Evolutionary conservation across 2,797 vertebrate genomes (phyloP), one percentile per base, ranked within the genome.

Genomic region (Tragopan temminckii): DNA sequence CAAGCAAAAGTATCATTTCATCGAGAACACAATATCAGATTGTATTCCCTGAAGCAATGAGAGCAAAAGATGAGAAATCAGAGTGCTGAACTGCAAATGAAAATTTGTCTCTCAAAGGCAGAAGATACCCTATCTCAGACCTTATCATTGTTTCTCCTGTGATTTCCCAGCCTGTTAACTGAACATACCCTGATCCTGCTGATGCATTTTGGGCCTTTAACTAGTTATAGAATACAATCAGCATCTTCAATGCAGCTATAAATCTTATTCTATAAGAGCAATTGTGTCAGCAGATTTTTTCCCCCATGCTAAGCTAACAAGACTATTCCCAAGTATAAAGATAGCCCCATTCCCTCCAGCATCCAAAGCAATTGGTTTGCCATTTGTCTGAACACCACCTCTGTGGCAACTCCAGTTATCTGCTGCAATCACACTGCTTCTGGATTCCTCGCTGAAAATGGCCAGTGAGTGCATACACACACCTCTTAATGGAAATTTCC

Each of bases 341-440:
- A 88, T 66, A 91, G 33, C 36, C 19, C 59, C 19, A 29, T 77
- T 84, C 36, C 1, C 29, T 61, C 27, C 57, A 72, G 52, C 61
- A 62, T 88, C 82, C 62, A 80, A 95, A 95, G 59, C 80, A 94
- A 93, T 92, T 85, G 90, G 36, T 81, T 81, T 94, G 78, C 45
- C 57, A 93, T 94, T 95, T 95, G 61, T 95, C 84, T 94, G 89
- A 88, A 91, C 80, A 35, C n/a, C n/a, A 46, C 42, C 55, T 53
- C 45, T 64, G 36, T 58, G 78, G 68, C 88, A 94, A 80, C 48
- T 90, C 84, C 74, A 35, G 29, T 76, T 78, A 76, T 90, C 79
- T 81, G 16, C 48, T 75, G 57, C 36, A 76, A 76, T 71, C 61
- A 36, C 43, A 29, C 31, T 50, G 11, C 58, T 74, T 31, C 67